Conservation (phyloP, 2,888 invertebrate species). For the Conus canariensis region DNA sequence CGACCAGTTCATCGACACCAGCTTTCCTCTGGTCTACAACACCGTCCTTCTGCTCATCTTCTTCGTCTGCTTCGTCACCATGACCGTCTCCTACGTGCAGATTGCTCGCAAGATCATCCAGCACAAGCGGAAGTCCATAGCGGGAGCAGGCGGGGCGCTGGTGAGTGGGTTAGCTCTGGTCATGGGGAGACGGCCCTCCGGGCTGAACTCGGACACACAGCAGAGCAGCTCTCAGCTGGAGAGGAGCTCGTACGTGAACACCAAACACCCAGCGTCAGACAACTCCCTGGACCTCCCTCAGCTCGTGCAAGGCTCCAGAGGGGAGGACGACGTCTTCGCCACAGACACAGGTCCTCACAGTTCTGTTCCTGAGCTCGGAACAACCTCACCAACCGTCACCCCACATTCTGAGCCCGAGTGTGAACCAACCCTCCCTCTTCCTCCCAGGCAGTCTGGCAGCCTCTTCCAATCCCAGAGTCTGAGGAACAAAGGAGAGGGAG, state of each 20-base stretch:
- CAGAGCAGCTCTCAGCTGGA: neutral
- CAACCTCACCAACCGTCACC: neutral
- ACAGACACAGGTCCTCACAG: neutral
- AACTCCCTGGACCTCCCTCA: neutral
- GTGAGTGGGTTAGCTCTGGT: neutral
- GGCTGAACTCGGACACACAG: neutral
- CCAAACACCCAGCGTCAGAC: neutral
- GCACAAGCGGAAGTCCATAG: constrained; percentile 45
- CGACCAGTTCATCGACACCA: constrained; percentile 50
- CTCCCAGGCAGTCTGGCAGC: neutral
- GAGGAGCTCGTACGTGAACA: neutral
- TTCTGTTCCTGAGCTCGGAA: neutral
- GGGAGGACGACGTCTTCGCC: neutral
- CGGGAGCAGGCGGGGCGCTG: neutral
- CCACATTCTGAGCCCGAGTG: neutral
- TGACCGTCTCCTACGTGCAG: constrained; percentile 57
- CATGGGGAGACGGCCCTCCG: neutral
- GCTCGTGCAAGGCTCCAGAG: neutral
- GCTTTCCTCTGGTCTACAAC: constrained; percentile 58
- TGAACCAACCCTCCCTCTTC: no score
- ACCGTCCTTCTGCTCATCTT: constrained; percentile 55
- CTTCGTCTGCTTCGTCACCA: constrained; percentile 47
- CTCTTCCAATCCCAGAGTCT: neutral
- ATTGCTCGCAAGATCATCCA: constrained; percentile 55
- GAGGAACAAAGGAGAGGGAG: neutral